phyloP scores from a whole-genome alignment of 2,888 invertebrate genomes.

The Mayetiola destructor region DNA sequence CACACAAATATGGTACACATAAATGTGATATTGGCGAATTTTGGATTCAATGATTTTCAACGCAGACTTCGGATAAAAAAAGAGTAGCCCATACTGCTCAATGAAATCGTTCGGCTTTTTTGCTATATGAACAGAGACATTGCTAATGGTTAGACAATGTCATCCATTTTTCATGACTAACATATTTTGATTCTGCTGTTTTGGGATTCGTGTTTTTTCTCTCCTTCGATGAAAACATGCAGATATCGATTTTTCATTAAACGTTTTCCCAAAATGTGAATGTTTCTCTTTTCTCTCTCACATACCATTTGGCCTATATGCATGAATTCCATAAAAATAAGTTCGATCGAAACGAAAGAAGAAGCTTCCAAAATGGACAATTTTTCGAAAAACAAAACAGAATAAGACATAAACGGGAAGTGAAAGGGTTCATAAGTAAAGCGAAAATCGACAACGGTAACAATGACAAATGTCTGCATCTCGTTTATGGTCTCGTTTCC shows the following conservation, averaged over 20 bases:
- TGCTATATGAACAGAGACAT: too few species aligned
- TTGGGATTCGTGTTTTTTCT: background rate
- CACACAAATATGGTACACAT: background rate
- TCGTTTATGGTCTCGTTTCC: slow-evolving; percentile 6
- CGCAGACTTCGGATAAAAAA: too few species aligned
- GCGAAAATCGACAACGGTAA: background rate
- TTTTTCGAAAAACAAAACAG: too few species aligned
- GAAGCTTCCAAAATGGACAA: too few species aligned
- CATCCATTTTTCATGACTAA: background rate
- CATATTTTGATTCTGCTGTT: slow-evolving; percentile 5
- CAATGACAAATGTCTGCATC: background rate
- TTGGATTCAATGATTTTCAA: too few species aligned
- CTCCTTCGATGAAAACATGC: background rate
- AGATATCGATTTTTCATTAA: background rate
- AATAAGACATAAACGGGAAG: too few species aligned
- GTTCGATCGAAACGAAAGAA: too few species aligned
- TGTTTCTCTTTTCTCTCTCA: background rate
- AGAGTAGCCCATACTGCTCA: too few species aligned
- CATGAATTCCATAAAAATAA: too few species aligned
- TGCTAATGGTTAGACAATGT: background rate
- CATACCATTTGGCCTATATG: background rate
- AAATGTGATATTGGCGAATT: too few species aligned
- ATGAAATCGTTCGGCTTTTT: too few species aligned
- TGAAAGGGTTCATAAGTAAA: background rate
- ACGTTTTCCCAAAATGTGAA: background rate